phyloP scores from a whole-genome alignment of 2,797 vertebrate species.

The Muraenolepis orangiensis region DNA sequence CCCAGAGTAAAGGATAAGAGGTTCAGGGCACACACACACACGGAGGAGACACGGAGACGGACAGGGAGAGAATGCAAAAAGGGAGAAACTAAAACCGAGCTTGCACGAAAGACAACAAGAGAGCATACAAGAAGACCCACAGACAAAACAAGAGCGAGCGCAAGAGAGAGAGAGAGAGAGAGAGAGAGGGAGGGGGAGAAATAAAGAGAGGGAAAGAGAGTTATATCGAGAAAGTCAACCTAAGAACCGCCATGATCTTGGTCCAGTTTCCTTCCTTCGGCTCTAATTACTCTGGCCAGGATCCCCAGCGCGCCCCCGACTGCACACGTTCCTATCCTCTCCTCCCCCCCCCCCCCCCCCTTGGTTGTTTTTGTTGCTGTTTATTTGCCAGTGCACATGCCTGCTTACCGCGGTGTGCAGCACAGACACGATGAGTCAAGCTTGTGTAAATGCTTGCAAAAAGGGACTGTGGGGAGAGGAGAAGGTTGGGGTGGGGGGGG shows the following conservation, averaged over 20 bases:
- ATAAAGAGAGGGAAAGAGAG: background rate
- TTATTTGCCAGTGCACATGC: slow-evolving; percentile 47
- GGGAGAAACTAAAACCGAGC: background rate
- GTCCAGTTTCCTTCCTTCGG: slow-evolving; percentile 13
- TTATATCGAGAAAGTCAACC: background rate
- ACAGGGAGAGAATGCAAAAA: background rate
- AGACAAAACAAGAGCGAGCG: background rate
- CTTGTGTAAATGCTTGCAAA: slow-evolving; percentile 25
- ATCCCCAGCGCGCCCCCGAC: background rate
- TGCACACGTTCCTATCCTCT: slow-evolving; percentile 2
- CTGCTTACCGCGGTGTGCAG: slow-evolving; percentile 8
- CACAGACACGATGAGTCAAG: slow-evolving; percentile 26
- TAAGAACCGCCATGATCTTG: slow-evolving; percentile 14
- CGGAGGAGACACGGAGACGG: background rate
- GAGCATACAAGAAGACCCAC: background rate
- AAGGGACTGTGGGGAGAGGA: slow-evolving; percentile 29
- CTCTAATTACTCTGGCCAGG: slow-evolving; percentile 21
- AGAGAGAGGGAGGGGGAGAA: background rate
- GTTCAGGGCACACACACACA: background rate
- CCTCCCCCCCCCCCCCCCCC: slow-evolving; percentile 12
- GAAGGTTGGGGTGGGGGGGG: slow-evolving; percentile 33
- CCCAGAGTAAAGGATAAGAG: slow-evolving; percentile 9
- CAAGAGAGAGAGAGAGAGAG: background rate
- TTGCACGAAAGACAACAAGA: background rate
- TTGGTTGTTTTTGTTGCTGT: slow-evolving; percentile 43